Evolutionary conservation across 2,113 vertebrate species (phyloP).

Genomic region (Indicator maculatus): DNA sequence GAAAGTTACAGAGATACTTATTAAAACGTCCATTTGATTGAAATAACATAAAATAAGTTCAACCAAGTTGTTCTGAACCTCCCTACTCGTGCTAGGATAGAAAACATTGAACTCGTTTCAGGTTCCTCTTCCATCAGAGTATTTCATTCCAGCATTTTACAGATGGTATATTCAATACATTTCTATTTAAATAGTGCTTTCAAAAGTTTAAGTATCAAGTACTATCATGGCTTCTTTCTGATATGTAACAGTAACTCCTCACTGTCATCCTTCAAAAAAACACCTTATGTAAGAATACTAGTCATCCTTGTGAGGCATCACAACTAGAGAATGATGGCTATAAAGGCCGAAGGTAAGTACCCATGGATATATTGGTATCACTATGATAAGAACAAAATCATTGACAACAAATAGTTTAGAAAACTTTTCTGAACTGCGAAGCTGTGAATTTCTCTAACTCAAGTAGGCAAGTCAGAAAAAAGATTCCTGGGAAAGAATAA

Average conservation of each 20-base stretch:
- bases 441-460: not conserved
- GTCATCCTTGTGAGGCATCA: not conserved
- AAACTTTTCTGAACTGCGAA: not conserved
- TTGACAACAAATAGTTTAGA: not conserved
- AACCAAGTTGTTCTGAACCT: not conserved
- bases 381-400: not conserved
- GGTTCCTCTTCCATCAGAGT: not conserved
- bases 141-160: not conserved
- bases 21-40: not conserved
- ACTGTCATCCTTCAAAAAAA: not conserved
- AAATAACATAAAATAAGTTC: not conserved
- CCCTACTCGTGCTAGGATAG: not conserved
- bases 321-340: not conserved
- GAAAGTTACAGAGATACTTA: not conserved
- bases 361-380: not conserved
- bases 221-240: not conserved
- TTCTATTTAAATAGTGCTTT: not conserved
- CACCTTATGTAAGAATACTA: not conserved
- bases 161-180: not conserved
- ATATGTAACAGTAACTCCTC: not conserved
- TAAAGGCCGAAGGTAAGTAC: not conserved
- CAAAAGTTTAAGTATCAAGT: not conserved
- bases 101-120: not conserved
- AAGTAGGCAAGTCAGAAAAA: not conserved
- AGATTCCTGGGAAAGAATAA: not conserved